A percentile compares a stretch with the other conserved stretches of the same genome.
phyloP scores from a whole-genome alignment of 1,140 invertebrate genomes.

The Orussus abietinus region DNA sequence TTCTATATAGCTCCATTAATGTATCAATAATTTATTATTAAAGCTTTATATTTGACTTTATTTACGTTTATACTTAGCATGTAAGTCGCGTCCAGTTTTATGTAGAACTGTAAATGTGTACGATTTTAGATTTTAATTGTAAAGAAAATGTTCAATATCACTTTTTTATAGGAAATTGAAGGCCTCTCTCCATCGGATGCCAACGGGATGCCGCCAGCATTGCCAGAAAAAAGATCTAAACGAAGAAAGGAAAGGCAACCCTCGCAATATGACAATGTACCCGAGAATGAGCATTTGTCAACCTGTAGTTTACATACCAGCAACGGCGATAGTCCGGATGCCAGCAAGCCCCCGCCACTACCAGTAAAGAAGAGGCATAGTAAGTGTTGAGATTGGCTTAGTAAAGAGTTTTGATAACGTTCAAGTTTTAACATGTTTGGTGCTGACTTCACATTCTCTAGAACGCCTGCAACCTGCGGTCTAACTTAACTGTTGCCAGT shows the following conservation, averaged over 20 bases:
- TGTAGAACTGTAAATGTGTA: no score
- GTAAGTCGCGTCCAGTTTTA: no score
- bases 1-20: no score
- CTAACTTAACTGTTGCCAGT: no score
- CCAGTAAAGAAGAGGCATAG: slow-evolving; percentile 90
- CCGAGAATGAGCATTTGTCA: slow-evolving; percentile 58
- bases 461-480: no score
- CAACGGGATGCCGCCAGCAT: slow-evolving; percentile 59
- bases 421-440: no score
- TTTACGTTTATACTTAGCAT: no score
- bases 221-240: slow-evolving; percentile 61
- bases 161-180: slow-evolving; percentile 38
- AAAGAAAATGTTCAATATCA: no score
- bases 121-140: slow-evolving; percentile 8
- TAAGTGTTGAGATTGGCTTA: slow-evolving; percentile 65
- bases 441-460: no score
- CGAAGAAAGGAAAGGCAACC: slow-evolving; percentile 57
- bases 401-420: no score
- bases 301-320: slow-evolving; percentile 54
- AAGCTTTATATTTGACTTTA: no score
- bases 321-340: slow-evolving; percentile 49
- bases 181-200: slow-evolving; percentile 29
- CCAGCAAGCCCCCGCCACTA: slow-evolving; percentile 76
- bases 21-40: no score
- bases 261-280: slow-evolving; percentile 74